Conservation (phyloP, 2,888 invertebrate genomes). For the Campoplex nolae region DNA sequence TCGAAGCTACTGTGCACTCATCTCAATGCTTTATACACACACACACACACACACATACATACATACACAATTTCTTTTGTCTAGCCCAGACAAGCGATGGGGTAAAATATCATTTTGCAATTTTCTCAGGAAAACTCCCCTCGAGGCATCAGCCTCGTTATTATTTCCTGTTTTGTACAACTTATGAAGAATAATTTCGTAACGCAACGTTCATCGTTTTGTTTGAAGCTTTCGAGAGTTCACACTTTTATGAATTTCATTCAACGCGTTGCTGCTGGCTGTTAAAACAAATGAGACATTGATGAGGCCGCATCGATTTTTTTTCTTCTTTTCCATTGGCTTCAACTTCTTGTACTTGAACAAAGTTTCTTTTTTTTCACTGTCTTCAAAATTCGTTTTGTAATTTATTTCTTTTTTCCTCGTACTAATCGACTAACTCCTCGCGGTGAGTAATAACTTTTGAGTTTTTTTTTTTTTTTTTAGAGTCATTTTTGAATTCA, state of each 20-base stretch:
- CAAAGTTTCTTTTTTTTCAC: not conserved
- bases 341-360: not conserved
- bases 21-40: conserved; percentile 35
- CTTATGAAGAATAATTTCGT: conserved; percentile 1
- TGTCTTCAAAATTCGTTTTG: not conserved
- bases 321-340: not conserved
- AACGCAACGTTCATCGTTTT: conserved; percentile 2
- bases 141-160: not conserved
- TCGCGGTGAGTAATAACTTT: not conserved
- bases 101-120: conserved; percentile 38
- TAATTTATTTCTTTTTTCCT: not conserved
- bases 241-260: not conserved
- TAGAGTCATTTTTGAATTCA: not conserved
- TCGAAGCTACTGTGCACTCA: conserved; percentile 32
- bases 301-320: not conserved
- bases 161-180: conserved; percentile 15
- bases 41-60: not conserved
- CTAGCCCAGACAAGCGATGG: conserved; percentile 11
- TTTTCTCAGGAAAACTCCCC: conserved; percentile 9
- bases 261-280: not conserved
- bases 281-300: not conserved
- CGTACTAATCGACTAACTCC: not conserved
- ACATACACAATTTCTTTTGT: conserved; percentile 37
- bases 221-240: not conserved
- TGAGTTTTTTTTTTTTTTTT: not conserved